Evolutionary conservation across 2,797 vertebrate genomes (phyloP).

Genomic region (Parauchenoglanis ngamensis): DNA sequence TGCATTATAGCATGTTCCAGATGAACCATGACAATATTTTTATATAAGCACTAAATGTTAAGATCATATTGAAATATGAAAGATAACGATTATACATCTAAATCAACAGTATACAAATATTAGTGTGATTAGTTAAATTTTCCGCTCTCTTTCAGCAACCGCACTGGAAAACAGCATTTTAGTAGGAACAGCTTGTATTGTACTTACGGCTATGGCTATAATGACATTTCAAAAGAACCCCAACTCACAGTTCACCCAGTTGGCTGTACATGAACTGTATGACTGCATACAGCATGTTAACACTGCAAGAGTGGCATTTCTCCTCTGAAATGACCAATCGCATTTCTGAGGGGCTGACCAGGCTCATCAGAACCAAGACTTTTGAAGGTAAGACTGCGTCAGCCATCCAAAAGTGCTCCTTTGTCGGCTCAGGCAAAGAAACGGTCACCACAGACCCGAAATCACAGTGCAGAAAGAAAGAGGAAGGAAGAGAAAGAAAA

Average conservation of each 20-base stretch:
- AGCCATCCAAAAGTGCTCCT: conserved; percentile 65
- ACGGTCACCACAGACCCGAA: conserved; percentile 65
- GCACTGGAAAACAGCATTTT: neutral
- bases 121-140: neutral
- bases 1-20: neutral
- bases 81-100: neutral
- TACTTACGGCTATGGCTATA: neutral
- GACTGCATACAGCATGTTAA: conserved; percentile 22
- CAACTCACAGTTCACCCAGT: conserved; percentile 36
- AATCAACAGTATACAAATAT: neutral
- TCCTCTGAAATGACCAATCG: conserved; percentile 36
- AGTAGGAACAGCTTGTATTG: neutral
- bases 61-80: neutral
- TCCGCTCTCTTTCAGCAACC: neutral
- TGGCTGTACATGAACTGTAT: conserved; percentile 22
- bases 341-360: conserved; percentile 52
- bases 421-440: conserved; percentile 59
- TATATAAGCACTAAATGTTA: neutral
- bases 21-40: neutral
- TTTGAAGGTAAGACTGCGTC: conserved; percentile 66
- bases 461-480: conserved; percentile 77
- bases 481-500: conserved; percentile 77
- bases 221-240: neutral
- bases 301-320: neutral
- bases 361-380: conserved; percentile 65